These are phyloP conservation scores for Nesidiocoris tenuis DNA, from an alignment of 2,888 invertebrate species.

Conservation along the genomic window DNA sequence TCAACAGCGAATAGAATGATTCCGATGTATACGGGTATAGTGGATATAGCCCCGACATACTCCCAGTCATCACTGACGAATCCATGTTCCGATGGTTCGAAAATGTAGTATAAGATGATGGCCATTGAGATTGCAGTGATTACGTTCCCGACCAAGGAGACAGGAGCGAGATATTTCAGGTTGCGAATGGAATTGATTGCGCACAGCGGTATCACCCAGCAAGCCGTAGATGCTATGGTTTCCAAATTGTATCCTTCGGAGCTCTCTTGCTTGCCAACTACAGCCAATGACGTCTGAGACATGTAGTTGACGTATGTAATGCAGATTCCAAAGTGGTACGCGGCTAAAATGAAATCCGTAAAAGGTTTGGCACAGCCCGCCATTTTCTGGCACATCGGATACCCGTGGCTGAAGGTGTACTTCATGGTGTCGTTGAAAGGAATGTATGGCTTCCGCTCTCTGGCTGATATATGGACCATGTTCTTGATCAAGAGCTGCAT, in stretches of 20 bases:
- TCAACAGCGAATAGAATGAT: constrained; percentile 37
- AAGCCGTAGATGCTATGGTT: not conserved
- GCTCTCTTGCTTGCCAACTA: constrained; percentile 1
- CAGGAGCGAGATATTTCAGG: constrained; percentile 17
- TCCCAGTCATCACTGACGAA: constrained; percentile 6
- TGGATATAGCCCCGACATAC: constrained; percentile 4
- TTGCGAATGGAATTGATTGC: constrained; percentile 12
- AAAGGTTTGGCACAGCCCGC: not conserved
- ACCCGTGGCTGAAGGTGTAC: constrained; percentile 34
- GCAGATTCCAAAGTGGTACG: constrained; percentile 32
- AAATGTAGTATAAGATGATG: constrained; percentile 30
- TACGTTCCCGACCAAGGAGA: constrained; percentile 19
- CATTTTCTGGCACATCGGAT: constrained; percentile 10
- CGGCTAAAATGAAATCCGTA: constrained; percentile 6
- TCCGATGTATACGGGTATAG: constrained; percentile 30
- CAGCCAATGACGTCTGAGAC: constrained; percentile 13
- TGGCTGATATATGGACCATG: constrained; percentile 21
- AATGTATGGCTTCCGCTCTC: constrained; percentile 18
- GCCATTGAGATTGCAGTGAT: constrained; percentile 16
- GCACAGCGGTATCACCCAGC: constrained; percentile 18
- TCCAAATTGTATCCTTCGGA: constrained; percentile 33
- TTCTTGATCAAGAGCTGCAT: constrained; percentile 24
- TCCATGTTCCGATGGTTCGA: constrained; percentile 10
- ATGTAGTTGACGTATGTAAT: constrained; percentile 27
- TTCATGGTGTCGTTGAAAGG: constrained; percentile 23